These are phyloP conservation scores for Leuciscus waleckii DNA, from an alignment of 2,797 vertebrate species.

Conservation along the genomic window DNA sequence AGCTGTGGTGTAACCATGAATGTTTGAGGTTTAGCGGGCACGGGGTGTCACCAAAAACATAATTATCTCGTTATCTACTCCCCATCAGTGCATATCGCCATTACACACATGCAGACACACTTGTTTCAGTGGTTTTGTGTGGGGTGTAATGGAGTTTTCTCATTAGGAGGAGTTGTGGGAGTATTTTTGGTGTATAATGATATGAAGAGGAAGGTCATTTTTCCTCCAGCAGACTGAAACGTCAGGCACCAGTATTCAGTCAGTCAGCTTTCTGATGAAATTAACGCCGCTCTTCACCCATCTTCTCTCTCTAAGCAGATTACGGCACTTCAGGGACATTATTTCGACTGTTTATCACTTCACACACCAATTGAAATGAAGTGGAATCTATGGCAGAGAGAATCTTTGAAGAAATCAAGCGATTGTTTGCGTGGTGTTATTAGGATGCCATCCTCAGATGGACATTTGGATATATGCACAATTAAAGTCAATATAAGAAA, in stretches of 20 bases:
- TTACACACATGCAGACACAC: slow-evolving; percentile 18
- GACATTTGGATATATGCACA: background rate
- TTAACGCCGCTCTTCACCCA: slow-evolving; percentile 73
- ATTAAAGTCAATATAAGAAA: background rate
- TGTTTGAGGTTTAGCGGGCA: slow-evolving; percentile 13
- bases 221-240: slow-evolving; percentile 66
- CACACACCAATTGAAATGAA: slow-evolving; percentile 75
- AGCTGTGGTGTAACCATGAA: slow-evolving; percentile 9
- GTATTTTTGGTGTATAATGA: slow-evolving; percentile 72
- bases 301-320: slow-evolving; percentile 73
- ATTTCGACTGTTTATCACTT: slow-evolving; percentile 78
- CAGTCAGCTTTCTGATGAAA: slow-evolving; percentile 74
- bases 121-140: slow-evolving; percentile 66
- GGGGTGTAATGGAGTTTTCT: slow-evolving; percentile 75
- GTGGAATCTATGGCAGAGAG: slow-evolving; percentile 69
- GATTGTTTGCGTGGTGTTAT: slow-evolving; percentile 15
- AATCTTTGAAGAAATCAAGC: slow-evolving; percentile 62
- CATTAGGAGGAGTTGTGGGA: slow-evolving; percentile 71
- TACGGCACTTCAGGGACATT: slow-evolving; percentile 75
- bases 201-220: slow-evolving; percentile 67
- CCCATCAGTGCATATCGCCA: background rate
- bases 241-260: slow-evolving; percentile 70
- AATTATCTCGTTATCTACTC: slow-evolving; percentile 28
- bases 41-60: background rate
- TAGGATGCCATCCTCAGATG: background rate